Base-by-base conservation (phyloP, 2,888 invertebrate genomes). In the Entomobrya proxima region DNA sequence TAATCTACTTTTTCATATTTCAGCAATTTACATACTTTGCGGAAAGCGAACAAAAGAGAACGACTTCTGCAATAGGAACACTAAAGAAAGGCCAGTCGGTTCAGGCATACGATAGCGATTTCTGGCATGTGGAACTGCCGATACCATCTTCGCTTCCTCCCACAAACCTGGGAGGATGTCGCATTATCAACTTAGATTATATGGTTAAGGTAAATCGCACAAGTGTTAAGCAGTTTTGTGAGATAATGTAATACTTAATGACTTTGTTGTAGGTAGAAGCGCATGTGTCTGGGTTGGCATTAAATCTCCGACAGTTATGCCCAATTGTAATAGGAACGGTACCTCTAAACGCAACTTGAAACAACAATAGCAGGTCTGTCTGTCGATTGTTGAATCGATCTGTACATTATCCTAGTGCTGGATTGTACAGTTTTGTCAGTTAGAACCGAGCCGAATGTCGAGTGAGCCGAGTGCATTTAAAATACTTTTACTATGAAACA, bases 91-190 rank as follows among this genome's bases (percentile, higher is more conserved):
- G 47, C 21, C 82, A 86, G 0, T 81, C 76, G 11, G 83, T 88
- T 5, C 61, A 64, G 2, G 85, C 84, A 1, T 88, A 87, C 0
- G 92, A 93, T 50, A 94, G 94, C 0, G 94, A 94, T 76, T 94
- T 94, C 77, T 95, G 94, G 93, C 93, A 93, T 75, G 93, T 95
- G 89, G 93, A 92, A 81, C 1, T 87, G 18, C 92, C 96, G 88
- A 94, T 94, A 88, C 93, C 96, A 83, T 96, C 96, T 1, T 94
- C 95, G 4, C 92, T 96, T 90, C 96, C 96, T 7, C 96, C 96
- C 0, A 95, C 96, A 0, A 95, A 95, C 92, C 93, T 96, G 21
- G 93, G 94, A 21, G 95, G 95, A 91, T 96, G 96, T 91, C 93
- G 94, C 74, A 93, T 96, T 61, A 96, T 96, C 89, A 94, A 95